A percentile compares a stretch with the other conserved stretches of the same genome.
Conservation (phyloP, 2,888 invertebrate species). For the Luperina nickerlii region DNA sequence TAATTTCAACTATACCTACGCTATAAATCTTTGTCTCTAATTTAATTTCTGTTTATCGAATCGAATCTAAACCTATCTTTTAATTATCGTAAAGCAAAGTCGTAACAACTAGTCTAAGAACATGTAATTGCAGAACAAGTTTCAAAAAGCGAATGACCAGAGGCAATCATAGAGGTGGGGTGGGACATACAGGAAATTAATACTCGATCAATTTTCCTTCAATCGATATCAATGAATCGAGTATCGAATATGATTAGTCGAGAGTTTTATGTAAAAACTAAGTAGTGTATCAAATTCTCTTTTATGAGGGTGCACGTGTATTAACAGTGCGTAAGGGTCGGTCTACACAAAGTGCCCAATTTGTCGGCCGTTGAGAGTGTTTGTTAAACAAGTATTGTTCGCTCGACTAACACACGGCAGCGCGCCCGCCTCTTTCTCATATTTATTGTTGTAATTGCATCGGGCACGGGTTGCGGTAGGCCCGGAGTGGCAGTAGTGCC, state of each 20-base stretch:
- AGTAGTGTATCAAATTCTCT: constrained; percentile 21
- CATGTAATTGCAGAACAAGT: constrained; percentile 48
- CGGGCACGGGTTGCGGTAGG: constrained; percentile 54
- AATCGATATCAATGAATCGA: constrained; percentile 33
- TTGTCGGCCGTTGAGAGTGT: constrained; percentile 74
- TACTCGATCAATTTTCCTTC: constrained; percentile 25
- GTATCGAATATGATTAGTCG: constrained; percentile 12
- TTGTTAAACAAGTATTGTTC: constrained; percentile 77
- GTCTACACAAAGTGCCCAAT: constrained; percentile 71
- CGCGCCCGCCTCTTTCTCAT: constrained; percentile 41
- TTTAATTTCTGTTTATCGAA: constrained; percentile 57
- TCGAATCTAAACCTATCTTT: constrained; percentile 62
- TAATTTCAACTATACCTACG: constrained; percentile 59
- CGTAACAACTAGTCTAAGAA: constrained; percentile 24
- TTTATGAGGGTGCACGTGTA: constrained; percentile 22
- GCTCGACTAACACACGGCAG: constrained; percentile 56
- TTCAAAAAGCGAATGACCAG: constrained; percentile 47
- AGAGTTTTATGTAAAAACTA: constrained; percentile 31
- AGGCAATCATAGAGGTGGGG: constrained; percentile 39
- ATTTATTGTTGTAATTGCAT: constrained; percentile 59
- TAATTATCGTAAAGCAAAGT: constrained; percentile 31
- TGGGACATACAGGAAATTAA: constrained; percentile 37
- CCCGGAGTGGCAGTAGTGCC: constrained; percentile 10
- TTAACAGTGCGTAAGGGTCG: constrained; percentile 38
- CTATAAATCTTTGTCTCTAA: constrained; percentile 67